Conservation (phyloP, 2,888 invertebrate genomes). For the Altica lythri region DNA sequence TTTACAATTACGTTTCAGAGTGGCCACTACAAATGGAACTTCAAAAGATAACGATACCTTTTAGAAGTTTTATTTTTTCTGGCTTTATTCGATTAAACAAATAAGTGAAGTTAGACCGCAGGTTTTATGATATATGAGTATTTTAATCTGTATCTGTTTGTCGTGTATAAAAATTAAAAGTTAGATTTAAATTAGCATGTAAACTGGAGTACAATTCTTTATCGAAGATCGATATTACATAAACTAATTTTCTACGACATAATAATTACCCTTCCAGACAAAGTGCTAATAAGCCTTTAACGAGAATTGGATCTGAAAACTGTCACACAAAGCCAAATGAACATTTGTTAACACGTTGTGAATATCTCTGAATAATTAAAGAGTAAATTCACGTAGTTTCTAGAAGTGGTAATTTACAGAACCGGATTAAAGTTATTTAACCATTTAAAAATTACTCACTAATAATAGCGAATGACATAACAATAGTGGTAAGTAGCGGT, state of each 20-base stretch:
- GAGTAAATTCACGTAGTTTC: conserved; percentile 10
- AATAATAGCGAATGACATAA: no score
- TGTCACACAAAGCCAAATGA: conserved; percentile 15
- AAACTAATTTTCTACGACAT: neutral
- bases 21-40: conserved; percentile 10
- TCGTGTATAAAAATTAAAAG: no score
- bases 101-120: no score
- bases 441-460: no score
- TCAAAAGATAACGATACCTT: conserved; percentile 8
- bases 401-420: no score
- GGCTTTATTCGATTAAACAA: neutral
- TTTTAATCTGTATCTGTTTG: no score
- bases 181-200: no score
- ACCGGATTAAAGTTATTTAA: no score
- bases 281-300: conserved; percentile 13
- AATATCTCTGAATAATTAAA: conserved; percentile 21
- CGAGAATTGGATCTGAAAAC: conserved; percentile 11
- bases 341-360: conserved; percentile 18
- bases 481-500: no score
- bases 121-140: no score
- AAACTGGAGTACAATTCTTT: no score
- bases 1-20: conserved; percentile 18
- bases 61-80: conserved; percentile 3
- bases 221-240: no score
- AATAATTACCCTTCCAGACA: conserved; percentile 12